Conservation (phyloP, 2,113 vertebrate genomes). For the Brachypodius melanocephalos region DNA sequence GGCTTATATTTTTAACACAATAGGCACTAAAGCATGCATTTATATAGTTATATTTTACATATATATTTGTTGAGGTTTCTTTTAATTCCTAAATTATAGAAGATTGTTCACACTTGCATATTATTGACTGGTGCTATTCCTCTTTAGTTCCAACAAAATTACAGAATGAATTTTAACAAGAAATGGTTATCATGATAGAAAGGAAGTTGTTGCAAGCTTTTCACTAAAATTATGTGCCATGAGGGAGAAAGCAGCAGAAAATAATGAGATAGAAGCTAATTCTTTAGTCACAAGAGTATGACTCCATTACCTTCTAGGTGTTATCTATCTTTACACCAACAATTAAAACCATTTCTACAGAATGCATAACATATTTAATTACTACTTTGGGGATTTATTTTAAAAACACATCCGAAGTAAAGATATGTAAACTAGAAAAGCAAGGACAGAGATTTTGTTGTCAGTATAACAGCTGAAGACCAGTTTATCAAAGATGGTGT, state of each 20-base stretch:
- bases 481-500: neutral
- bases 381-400: neutral
- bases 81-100: neutral
- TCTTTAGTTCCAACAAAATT: neutral
- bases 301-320: neutral
- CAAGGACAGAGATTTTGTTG: neutral
- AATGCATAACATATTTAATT: neutral
- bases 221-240: neutral
- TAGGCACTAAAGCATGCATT: neutral
- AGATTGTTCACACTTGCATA: neutral
- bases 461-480: neutral
- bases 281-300: neutral
- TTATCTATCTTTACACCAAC: neutral
- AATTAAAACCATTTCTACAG: neutral
- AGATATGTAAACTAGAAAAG: neutral
- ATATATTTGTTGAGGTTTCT: rapidly evolving
- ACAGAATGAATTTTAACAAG: neutral
- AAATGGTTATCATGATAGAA: neutral
- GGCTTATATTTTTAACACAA: neutral
- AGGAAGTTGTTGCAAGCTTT: neutral
- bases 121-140: neutral
- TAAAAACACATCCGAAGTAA: neutral
- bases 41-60: neutral
- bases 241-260: neutral
- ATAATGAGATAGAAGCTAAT: neutral